Percentiles rank a stretch among this genome's conserved stretches.
These are phyloP conservation scores for Enteromius radiatus DNA, from an alignment of 2,797 vertebrate genomes.

Conservation along the genomic window DNA sequence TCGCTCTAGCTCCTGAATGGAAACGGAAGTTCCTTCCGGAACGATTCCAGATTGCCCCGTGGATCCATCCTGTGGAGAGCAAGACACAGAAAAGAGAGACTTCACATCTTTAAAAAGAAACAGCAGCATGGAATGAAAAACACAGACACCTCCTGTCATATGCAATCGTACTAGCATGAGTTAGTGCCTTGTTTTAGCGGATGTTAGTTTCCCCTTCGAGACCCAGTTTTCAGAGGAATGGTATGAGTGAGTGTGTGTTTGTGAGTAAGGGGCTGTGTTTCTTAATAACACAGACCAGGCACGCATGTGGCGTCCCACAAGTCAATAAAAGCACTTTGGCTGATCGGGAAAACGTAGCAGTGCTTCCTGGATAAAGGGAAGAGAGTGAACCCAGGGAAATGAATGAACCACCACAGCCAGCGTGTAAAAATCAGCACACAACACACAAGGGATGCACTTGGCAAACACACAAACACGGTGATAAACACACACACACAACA, in stretches of 20 bases:
- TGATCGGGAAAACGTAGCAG: conserved; percentile 49
- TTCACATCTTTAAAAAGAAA: conserved; percentile 46
- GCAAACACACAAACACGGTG: conserved; percentile 31
- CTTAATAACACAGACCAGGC: conserved; percentile 60
- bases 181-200: conserved; percentile 46
- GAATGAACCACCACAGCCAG: conserved; percentile 50
- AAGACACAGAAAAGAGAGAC: conserved; percentile 42
- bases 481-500: conserved; percentile 63
- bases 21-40: conserved; percentile 79
- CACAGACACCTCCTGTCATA: conserved; percentile 43
- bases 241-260: conserved; percentile 44
- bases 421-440: conserved; percentile 53
- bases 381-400: conserved; percentile 52
- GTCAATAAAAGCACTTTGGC: conserved; percentile 61
- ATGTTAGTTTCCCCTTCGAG: conserved; percentile 47
- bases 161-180: conserved; percentile 25
- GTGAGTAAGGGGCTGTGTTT: conserved; percentile 50
- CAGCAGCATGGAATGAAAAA: conserved; percentile 45
- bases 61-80: conserved; percentile 75
- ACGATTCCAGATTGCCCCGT: conserved; percentile 74
- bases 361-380: conserved; percentile 57
- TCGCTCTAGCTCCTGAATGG: conserved; percentile 88
- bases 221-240: conserved; percentile 36
- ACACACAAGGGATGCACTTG: conserved; percentile 43
- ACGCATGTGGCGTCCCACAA: conserved; percentile 60